phyloP scores from a whole-genome alignment of 1,140 invertebrate genomes.

The Schlechtendalia chinensis region DNA sequence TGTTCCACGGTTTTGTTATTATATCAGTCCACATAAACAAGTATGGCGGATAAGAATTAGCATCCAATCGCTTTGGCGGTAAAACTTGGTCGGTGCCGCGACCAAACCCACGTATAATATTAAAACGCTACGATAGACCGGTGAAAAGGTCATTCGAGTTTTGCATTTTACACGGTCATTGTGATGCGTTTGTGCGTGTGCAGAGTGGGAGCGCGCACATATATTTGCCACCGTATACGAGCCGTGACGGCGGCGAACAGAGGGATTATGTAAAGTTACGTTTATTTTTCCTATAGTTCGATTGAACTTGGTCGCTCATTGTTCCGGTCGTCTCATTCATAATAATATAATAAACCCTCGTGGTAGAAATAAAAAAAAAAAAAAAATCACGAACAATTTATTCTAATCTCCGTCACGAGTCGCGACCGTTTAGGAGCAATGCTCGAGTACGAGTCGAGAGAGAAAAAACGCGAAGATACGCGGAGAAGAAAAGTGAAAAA shows the following conservation, averaged over 20 bases:
- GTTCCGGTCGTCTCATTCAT: background rate
- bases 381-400: no score
- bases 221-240: background rate
- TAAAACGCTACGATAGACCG: background rate
- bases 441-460: background rate
- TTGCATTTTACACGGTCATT: slow-evolving; percentile 6
- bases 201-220: background rate
- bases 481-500: background rate
- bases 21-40: background rate
- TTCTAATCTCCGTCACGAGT: background rate
- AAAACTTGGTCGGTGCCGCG: background rate
- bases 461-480: background rate
- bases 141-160: slow-evolving; percentile 5
- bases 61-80: slow-evolving; percentile 29
- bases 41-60: slow-evolving; percentile 5
- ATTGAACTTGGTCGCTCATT: background rate
- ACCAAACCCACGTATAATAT: background rate
- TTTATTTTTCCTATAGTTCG: background rate
- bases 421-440: background rate
- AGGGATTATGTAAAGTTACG: background rate
- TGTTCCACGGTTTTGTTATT: no score
- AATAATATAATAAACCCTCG: background rate
- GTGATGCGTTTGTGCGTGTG: background rate
- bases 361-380: background rate
- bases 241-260: background rate